Evolutionary conservation across 1,140 invertebrate species (phyloP).

Genomic region (Diachasma alloeum): DNA sequence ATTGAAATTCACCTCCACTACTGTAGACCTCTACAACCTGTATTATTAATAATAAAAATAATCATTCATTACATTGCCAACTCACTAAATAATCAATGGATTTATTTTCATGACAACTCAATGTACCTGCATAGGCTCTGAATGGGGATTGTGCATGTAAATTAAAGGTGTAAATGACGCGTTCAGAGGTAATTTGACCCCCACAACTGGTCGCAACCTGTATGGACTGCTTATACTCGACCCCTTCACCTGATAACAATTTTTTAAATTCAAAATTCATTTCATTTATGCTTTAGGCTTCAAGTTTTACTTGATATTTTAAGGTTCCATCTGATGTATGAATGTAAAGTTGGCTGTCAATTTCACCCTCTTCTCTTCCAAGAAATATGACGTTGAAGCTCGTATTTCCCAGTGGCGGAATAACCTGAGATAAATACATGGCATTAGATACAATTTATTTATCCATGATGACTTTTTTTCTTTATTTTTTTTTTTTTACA

Average conservation of each 20-base stretch:
- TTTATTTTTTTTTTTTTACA: too few relatives aligned
- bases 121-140: conserved; percentile 81
- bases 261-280: conserved; percentile 1
- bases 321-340: conserved; percentile 91
- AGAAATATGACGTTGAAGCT: conserved; percentile 96
- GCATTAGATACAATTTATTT: too few relatives aligned
- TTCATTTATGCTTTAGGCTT: not conserved
- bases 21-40: conserved; percentile 90
- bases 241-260: conserved; percentile 74
- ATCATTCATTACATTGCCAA: too few relatives aligned
- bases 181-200: conserved; percentile 90
- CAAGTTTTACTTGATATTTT: conserved; percentile 77
- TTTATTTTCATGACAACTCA: not conserved
- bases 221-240: conserved; percentile 87
- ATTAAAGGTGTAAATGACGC: conserved; percentile 90
- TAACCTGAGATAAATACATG: too few relatives aligned
- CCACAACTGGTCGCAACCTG: conserved; percentile 86
- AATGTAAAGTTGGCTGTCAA: conserved; percentile 89
- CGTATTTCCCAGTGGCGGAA: conserved; percentile 90
- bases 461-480: too few relatives aligned
- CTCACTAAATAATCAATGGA: too few relatives aligned
- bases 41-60: conserved; percentile 36
- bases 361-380: conserved; percentile 86
- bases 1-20: conserved; percentile 88
- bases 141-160: conserved; percentile 93